Base-by-base conservation (phyloP, 2,113 vertebrate genomes). In the Sylvilagus bachmani region DNA sequence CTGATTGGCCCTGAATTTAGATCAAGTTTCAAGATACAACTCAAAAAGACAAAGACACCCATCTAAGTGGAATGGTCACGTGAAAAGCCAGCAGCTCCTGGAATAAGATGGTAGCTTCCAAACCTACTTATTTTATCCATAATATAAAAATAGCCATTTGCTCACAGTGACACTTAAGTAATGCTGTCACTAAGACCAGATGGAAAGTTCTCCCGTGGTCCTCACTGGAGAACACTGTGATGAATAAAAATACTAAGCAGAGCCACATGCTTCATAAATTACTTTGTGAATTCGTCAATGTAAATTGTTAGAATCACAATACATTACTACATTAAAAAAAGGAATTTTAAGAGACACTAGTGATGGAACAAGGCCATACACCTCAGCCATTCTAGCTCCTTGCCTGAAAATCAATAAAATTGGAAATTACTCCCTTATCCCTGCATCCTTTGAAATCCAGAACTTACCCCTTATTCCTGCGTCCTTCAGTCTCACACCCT, bases 11-110 rank as follows among this genome's bases (percentile, higher is more conserved):
- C 67, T 27, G 29, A 95, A 69, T 84, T 83, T 67, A 95, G 27
- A 73, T 74, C 66, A 86, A 75, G 16, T 49, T 96, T 80, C 69
- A 80, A 85, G 73, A 89, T 7, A 58, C 27, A 93, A 16, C 9
- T 71, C 29, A 86, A 91, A 81, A 0, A 61, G 19, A n/a, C 25
- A 92, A 51, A 38, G 19, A 89, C 19, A 33, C 14, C 0, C 3
- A 38, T 81, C 70, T 27, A 58, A 70, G 8, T 21, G 16, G 6
- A 36, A 38, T 70, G 85, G 67, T 6, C 31, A 53, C 10, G 21
- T 82, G 31, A 66, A 93, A 93, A 67, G 53, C 13, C 6, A 91
- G 2, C 4, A 85, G 29, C 4, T 92, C 61, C 22, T 66, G 31
- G 7, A 66, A 75, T 66, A 66, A 10, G 90, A 77, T 53, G 13